Conservation (phyloP, 2,113 vertebrate genomes). For the Parotia lawesii region DNA sequence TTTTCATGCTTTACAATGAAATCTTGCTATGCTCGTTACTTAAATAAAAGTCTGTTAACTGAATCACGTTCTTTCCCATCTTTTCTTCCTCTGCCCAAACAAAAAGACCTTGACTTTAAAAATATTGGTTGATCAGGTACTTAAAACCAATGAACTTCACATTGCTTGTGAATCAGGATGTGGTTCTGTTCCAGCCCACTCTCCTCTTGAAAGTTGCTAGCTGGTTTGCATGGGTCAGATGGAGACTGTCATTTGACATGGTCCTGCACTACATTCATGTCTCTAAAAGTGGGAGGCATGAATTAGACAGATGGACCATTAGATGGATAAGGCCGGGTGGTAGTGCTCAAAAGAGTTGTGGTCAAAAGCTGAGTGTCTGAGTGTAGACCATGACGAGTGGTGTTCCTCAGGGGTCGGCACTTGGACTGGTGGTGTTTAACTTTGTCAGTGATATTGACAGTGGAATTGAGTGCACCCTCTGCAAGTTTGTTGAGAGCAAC, state of each 20-base stretch:
- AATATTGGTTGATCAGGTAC: neutral
- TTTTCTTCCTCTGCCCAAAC: neutral
- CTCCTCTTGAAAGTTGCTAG: neutral
- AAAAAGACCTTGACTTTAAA: neutral
- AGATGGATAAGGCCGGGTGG: neutral
- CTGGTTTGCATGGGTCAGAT: neutral
- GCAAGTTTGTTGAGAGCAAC: neutral
- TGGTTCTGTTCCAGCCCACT: neutral
- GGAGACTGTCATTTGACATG: neutral
- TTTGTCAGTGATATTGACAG: neutral
- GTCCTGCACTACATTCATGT: neutral
- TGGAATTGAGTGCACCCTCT: neutral
- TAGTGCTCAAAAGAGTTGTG: neutral
- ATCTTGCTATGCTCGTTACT: neutral
- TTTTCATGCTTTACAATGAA: neutral
- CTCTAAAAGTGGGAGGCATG: neutral
- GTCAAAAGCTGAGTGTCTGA: neutral
- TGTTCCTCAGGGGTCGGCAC: neutral
- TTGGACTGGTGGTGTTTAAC: neutral
- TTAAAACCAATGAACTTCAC: neutral
- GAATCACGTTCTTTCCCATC: neutral
- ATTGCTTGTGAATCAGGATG: neutral
- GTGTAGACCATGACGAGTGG: fast-evolving
- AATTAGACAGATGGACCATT: neutral
- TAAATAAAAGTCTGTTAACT: neutral